A percentile compares a stretch with the other conserved stretches of the same genome.
Conservation (phyloP, 2,113 vertebrate genomes). For the Castor canadensis region DNA sequence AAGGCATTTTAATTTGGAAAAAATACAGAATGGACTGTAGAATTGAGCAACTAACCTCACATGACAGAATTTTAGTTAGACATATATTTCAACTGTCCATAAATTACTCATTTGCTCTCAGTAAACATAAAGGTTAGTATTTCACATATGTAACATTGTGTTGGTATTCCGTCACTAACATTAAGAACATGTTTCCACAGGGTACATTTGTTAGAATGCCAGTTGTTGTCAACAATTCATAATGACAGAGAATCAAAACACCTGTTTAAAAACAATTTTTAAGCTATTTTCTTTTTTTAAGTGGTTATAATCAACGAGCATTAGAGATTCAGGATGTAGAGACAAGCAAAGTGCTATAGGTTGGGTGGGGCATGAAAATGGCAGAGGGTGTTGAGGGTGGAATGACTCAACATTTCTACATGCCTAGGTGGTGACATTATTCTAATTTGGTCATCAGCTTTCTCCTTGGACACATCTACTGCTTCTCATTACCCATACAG, state of each 20-base stretch:
- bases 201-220: slow-evolving; percentile 13
- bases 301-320: background rate
- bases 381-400: rapidly evolving
- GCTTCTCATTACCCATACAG: background rate
- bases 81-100: background rate
- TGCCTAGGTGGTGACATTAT: rapidly evolving
- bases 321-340: background rate
- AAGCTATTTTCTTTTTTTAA: background rate
- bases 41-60: background rate
- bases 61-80: background rate
- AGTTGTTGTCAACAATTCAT: slow-evolving; percentile 12
- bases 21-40: background rate
- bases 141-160: background rate
- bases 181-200: background rate
- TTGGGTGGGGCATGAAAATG: background rate
- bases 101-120: background rate
- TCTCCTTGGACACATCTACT: background rate
- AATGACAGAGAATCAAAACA: background rate
- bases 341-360: background rate
- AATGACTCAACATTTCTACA: rapidly evolving
- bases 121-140: slow-evolving; percentile 44
- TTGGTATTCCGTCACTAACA: background rate
- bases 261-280: slow-evolving; percentile 28
- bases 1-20: background rate
- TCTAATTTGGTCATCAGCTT: background rate